A percentile compares a stretch with the other conserved stretches of the same genome.
Conservation (phyloP, 2,113 vertebrate genomes). For the Hemiscyllium ocellatum region DNA sequence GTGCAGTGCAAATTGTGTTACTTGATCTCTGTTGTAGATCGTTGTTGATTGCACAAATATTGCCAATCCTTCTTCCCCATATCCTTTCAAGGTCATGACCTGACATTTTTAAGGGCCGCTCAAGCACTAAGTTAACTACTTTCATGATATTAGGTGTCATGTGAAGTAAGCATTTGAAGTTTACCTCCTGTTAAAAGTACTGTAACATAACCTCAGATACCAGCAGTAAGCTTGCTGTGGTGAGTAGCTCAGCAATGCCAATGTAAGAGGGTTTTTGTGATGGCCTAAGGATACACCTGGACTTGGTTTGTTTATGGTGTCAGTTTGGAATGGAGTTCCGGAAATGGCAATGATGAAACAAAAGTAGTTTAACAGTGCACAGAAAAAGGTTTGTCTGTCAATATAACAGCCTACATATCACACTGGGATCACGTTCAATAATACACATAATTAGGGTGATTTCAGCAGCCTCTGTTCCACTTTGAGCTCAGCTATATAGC, state of each 20-base stretch:
- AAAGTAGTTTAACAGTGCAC: neutral
- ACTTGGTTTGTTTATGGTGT: neutral
- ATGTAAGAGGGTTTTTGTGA: neutral
- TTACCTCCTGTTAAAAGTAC: neutral
- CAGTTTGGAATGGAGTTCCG: neutral
- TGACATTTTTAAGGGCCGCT: neutral
- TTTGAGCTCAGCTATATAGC: neutral
- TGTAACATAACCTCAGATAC: neutral
- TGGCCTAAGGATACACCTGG: neutral
- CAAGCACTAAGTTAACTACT: neutral
- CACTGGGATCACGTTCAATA: neutral
- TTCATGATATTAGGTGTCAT: neutral
- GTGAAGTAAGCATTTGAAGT: neutral
- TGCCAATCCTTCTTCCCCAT: neutral
- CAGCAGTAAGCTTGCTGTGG: neutral
- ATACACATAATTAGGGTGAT: neutral
- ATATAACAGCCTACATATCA: neutral
- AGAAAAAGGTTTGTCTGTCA: neutral
- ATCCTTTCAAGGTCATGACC: neutral
- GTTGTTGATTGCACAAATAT: neutral
- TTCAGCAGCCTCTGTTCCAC: neutral
- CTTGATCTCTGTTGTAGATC: neutral
- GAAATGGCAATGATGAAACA: neutral
- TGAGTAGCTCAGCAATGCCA: neutral
- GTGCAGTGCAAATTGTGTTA: neutral